Base-by-base conservation (phyloP, 2,797 vertebrate species). In the Eremophila alpestris region DNA sequence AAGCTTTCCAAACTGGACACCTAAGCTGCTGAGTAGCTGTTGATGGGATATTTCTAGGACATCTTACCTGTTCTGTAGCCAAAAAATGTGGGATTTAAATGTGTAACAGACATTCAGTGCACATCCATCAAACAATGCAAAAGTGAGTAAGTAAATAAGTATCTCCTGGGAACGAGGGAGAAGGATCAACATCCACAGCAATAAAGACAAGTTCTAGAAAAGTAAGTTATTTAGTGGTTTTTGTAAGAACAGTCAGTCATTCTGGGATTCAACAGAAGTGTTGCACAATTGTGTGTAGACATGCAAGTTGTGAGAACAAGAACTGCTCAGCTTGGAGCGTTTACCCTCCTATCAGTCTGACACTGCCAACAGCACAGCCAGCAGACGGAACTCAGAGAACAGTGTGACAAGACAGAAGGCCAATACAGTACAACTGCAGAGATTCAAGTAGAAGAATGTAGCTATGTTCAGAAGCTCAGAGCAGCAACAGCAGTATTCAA, bases 381-480 rank as follows among this genome's bases (percentile, higher is more conserved):
- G 84, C 79, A 63, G 75, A 73, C 46, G 54, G 79, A 94, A 63
- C 41, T 83, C 34, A 1, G 48, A 79, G 70, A 89, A 82, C 32
- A 82, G 45, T 3, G 0, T 11, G 67, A 93, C 74, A 64, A 93
- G 62, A 84, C 70, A 89, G 68, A 89, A 86, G 82, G 84, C 62
- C 76, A 78, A 81, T 91, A 84, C 90, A 94, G 83, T 88, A 94
- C 87, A 86, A 83, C 59, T 87, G 84, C 83, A 80, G 87, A 95
- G 79, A 84, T 93, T 96, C 86, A 96, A 97, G 95, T 81, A 94
- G 51, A 94, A 75, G 54, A 92, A 95, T 38, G 30, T 79, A 84
- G 69, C 21, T 80, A 54, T 78, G 65, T 93, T 93, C 83, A 89
- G 82, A 94, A 94, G 83, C 74, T 83, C 83, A 83, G 27, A 93